phyloP scores from a whole-genome alignment of 2,797 vertebrate species.

The Sebastes minor region DNA sequence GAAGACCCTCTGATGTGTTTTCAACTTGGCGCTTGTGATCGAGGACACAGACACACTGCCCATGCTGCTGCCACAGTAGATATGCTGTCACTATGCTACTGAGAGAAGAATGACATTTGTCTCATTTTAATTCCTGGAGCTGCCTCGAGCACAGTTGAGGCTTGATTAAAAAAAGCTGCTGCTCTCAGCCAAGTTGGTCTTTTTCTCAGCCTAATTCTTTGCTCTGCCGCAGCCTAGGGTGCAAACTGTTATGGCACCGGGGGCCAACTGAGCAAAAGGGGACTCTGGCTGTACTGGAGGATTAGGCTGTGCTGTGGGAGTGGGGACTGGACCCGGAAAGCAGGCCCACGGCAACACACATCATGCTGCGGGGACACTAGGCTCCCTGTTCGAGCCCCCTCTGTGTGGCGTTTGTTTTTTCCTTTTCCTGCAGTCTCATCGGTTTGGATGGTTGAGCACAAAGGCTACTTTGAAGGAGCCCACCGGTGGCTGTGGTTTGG shows the following conservation, averaged over 20 bases:
- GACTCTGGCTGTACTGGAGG: constrained; percentile 52
- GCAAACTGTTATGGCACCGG: constrained; percentile 52
- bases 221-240: constrained; percentile 36
- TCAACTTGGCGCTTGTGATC: constrained; percentile 37
- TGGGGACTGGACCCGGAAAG: constrained; percentile 52
- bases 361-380: constrained; percentile 77
- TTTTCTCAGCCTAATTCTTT: constrained; percentile 36
- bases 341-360: constrained; percentile 51
- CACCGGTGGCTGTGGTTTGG: constrained; percentile 73
- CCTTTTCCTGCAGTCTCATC: constrained; percentile 60
- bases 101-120: constrained; percentile 65
- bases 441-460: constrained; percentile 79
- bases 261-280: constrained; percentile 57
- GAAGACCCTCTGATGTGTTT: constrained; percentile 57
- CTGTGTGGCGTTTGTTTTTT: constrained; percentile 59
- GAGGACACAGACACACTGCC: constrained; percentile 34
- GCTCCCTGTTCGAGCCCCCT: constrained; percentile 70
- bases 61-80: constrained; percentile 41
- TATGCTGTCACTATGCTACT: constrained; percentile 24
- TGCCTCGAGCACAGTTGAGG: constrained; percentile 35
- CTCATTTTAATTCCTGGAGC: constrained; percentile 62
- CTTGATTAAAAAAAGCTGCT: constrained; percentile 52
- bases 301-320: constrained; percentile 61
- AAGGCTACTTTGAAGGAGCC: constrained; percentile 80
- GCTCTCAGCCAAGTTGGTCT: constrained; percentile 51